A percentile compares a stretch with the other conserved stretches of the same genome.
phyloP scores from a whole-genome alignment of 1,140 invertebrate genomes.

The Limonius californicus region DNA sequence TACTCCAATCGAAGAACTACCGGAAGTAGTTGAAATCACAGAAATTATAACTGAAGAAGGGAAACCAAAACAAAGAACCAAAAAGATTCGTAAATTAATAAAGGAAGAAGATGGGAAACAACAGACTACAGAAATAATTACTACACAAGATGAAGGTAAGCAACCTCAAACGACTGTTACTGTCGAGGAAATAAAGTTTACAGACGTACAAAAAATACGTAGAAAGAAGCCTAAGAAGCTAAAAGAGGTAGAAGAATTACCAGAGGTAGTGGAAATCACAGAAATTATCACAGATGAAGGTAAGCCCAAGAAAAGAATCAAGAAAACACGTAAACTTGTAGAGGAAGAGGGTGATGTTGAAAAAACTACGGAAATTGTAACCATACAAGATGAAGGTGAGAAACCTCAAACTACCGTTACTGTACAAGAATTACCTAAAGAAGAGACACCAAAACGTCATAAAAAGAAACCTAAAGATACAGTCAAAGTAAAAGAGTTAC shows the following conservation, averaged over 20 bases:
- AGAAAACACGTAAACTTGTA: conserved; percentile 38
- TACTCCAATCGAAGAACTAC: conserved; percentile 17
- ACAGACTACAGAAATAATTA: conserved; percentile 40
- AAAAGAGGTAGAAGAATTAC: conserved; percentile 37
- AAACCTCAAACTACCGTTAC: conserved; percentile 42
- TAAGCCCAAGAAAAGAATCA: conserved; percentile 39
- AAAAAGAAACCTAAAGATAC: neutral
- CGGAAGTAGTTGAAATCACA: conserved; percentile 41
- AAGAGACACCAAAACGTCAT: neutral
- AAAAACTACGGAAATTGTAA: conserved; percentile 41
- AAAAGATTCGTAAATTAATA: conserved; percentile 32
- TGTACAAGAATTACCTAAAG: conserved; percentile 42
- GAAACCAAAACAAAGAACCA: conserved; percentile 29
- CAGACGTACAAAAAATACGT: neutral
- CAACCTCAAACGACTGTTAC: conserved; percentile 42
- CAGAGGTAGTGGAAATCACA: conserved; percentile 45
- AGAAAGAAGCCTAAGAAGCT: neutral
- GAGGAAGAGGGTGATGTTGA: conserved; percentile 37
- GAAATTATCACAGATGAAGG: conserved; percentile 40
- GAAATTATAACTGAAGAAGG: conserved; percentile 39
- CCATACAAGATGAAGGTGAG: conserved; percentile 42
- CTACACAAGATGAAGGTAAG: conserved; percentile 41
- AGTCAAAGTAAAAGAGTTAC: conserved; percentile 36
- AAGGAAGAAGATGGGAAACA: conserved; percentile 34
- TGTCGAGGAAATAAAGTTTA: conserved; percentile 20